These are phyloP conservation scores for Geopemphigus sp. DNA, from an alignment of 1,140 invertebrate genomes.

Conservation along the genomic window DNA sequence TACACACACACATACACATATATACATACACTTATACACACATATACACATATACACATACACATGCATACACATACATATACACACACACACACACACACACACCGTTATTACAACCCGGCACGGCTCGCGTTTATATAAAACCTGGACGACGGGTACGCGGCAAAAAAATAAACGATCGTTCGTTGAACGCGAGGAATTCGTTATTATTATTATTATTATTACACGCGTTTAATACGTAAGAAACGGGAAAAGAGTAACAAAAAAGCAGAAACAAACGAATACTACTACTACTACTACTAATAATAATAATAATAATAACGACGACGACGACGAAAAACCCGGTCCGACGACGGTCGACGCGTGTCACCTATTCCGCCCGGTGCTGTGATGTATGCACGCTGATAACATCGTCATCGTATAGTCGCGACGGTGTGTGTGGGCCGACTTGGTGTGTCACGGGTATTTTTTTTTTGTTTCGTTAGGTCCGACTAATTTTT, in stretches of 20 bases:
- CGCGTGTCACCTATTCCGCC: slow-evolving; percentile 22
- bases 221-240: slow-evolving; percentile 1
- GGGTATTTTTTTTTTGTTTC: background rate
- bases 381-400: slow-evolving; percentile 16
- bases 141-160: background rate
- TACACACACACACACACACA: background rate
- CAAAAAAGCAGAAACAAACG: background rate
- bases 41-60: background rate
- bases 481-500: background rate
- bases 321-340: slow-evolving; percentile 24
- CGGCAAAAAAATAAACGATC: background rate
- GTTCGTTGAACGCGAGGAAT: slow-evolving; percentile 19
- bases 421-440: slow-evolving; percentile 24
- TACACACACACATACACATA: background rate
- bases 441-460: slow-evolving; percentile 2
- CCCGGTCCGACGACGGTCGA: slow-evolving; percentile 15
- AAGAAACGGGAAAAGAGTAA: no score
- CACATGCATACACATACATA: background rate
- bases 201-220: slow-evolving; percentile 14
- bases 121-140: no score
- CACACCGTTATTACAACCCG: background rate
- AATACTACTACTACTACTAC: no score
- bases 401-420: slow-evolving; percentile 36
- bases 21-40: background rate
- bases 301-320: no score